phyloP scores from a whole-genome alignment of 2,113 vertebrate genomes.

The Phylloscopus whistleri region DNA sequence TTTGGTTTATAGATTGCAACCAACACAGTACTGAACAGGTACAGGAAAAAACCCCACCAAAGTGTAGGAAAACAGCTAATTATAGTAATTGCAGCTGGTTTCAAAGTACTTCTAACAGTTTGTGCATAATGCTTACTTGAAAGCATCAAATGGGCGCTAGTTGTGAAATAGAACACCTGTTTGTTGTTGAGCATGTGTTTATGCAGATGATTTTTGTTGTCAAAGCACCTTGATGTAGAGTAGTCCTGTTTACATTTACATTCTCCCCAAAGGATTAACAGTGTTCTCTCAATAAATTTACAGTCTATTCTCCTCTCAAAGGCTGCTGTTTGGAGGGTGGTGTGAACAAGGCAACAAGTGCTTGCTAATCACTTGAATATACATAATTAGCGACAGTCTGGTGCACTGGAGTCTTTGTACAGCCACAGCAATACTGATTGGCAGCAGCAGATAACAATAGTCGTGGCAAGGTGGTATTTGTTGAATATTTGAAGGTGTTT shows the following conservation, averaged over 20 bases:
- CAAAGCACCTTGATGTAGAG: constrained; percentile 85
- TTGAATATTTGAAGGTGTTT: constrained; percentile 61
- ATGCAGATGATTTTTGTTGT: constrained; percentile 89
- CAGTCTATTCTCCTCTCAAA: constrained; percentile 81
- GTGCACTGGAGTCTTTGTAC: constrained; percentile 73
- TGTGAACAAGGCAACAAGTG: constrained; percentile 83
- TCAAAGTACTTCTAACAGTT: constrained; percentile 85
- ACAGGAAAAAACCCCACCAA: constrained; percentile 45
- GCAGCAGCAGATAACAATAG: constrained; percentile 63
- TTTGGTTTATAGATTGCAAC: constrained; percentile 17
- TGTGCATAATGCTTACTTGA: constrained; percentile 78
- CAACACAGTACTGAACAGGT: constrained; percentile 66
- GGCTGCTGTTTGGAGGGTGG: constrained; percentile 79
- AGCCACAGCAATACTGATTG: constrained; percentile 70
- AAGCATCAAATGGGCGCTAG: constrained; percentile 80
- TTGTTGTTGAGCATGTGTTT: constrained; percentile 88
- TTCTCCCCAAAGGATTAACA: constrained; percentile 83
- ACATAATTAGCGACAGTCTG: constrained; percentile 82
- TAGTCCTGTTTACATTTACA: constrained; percentile 82
- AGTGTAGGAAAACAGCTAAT: constrained; percentile 80
- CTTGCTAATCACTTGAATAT: constrained; percentile 80
- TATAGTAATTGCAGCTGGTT: constrained; percentile 88
- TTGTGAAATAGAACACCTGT: constrained; percentile 92
- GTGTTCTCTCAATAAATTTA: constrained; percentile 82
- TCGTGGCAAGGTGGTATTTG: constrained; percentile 50